Evolutionary conservation across 2,797 vertebrate species (phyloP).

Genomic region (Platalea minor): DNA sequence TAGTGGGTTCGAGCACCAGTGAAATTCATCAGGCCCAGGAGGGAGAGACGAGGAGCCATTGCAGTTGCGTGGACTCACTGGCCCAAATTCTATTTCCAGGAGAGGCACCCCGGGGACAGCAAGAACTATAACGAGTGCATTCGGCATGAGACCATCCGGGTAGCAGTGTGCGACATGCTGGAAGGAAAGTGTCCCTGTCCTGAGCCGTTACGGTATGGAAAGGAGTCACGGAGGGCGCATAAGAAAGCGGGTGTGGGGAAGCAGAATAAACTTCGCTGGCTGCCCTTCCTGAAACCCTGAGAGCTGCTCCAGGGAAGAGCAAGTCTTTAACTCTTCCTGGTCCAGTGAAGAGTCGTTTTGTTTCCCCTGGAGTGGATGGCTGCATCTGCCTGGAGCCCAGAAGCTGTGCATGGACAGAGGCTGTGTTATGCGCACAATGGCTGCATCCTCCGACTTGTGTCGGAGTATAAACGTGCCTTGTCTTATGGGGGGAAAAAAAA

Average conservation of each 20-base stretch:
- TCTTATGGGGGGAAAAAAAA: neutral
- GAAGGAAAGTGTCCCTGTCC: constrained; percentile 94
- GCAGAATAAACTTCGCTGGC: neutral
- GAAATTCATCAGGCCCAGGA: neutral
- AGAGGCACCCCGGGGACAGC: constrained; percentile 96
- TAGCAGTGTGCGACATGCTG: constrained; percentile 98
- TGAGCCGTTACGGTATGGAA: constrained; percentile 86
- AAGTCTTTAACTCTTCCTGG: neutral
- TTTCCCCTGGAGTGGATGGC: neutral
- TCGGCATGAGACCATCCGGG: constrained; percentile 94
- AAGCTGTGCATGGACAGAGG: neutral
- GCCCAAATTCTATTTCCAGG: constrained; percentile 73
- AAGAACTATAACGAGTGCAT: constrained; percentile 99
- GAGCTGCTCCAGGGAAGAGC: neutral
- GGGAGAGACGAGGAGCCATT: neutral
- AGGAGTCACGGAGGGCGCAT: neutral
- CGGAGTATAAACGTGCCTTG: neutral
- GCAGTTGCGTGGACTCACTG: neutral
- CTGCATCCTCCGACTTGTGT: neutral
- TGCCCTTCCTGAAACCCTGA: neutral
- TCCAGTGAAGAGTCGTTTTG: neutral
- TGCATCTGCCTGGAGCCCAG: neutral
- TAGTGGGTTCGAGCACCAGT: neutral
- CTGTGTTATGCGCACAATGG: neutral
- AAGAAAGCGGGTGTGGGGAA: neutral